A percentile compares a stretch with the other conserved stretches of the same genome.
phyloP scores from a whole-genome alignment of 1,140 invertebrate species.

The Halyomorpha halys region DNA sequence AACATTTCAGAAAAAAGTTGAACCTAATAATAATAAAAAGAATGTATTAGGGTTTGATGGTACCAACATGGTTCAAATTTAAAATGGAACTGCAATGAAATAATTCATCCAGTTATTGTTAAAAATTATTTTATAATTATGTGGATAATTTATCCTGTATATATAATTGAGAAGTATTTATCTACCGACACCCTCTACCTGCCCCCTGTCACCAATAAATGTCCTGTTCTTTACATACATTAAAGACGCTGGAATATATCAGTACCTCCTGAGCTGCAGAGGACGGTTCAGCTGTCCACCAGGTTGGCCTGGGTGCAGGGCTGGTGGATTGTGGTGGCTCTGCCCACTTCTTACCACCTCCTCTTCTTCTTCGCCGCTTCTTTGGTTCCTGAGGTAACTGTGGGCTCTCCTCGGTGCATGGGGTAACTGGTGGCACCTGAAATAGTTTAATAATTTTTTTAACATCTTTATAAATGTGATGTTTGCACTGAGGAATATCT shows the following conservation, averaged over 20 bases:
- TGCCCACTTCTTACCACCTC: constrained; percentile 1
- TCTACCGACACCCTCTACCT: constrained; percentile 16
- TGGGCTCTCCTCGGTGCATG: not conserved
- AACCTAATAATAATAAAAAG: too few species aligned
- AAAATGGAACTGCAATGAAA: too few species aligned
- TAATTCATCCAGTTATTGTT: too few species aligned
- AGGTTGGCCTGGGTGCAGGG: not conserved
- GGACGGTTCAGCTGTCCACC: constrained; percentile 6
- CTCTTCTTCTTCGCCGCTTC: not conserved
- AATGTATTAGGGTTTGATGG: too few species aligned
- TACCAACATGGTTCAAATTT: too few species aligned
- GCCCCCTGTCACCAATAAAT: constrained; percentile 14
- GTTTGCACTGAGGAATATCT: too few species aligned
- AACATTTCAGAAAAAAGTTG: too few species aligned
- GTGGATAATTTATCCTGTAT: too few species aligned
- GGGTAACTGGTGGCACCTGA: not conserved
- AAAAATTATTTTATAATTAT: too few species aligned
- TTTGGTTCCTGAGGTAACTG: not conserved
- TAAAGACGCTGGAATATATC: too few species aligned
- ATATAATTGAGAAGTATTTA: constrained; percentile 42
- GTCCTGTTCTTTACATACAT: constrained; percentile 9
- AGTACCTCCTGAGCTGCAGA: constrained; percentile 19
- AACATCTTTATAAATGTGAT: too few species aligned
- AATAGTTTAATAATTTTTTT: not conserved
- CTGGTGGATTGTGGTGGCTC: not conserved